Base-by-base conservation (phyloP, 2,797 vertebrate genomes). In the Alcedo atthis region DNA sequence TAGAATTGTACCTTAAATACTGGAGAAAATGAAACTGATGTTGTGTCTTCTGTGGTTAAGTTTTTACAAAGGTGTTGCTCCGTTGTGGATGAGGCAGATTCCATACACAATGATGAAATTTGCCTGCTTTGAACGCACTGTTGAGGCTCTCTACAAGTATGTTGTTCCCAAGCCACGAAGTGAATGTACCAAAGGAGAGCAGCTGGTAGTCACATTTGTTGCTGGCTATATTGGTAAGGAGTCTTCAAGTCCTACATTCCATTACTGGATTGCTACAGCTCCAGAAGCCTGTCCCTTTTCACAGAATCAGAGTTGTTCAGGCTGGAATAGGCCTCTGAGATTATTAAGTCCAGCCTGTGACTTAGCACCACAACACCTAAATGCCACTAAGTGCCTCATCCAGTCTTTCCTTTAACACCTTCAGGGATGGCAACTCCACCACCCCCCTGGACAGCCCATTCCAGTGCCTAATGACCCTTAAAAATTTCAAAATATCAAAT, bases 61-160 rank as follows among this genome's bases (percentile, higher is more conserved):
- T 54, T 99, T 99, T 98, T 99, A 99, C 93, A 99, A 99, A 94
- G 99, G 99, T 15, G 98, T 99, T 95, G 98, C 98, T 26, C 99
- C 99, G 3, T 98, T 99, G 25, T 99, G 99, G 99, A 99, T 99
- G 99, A 99, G 99, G 71, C 99, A 99, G 98, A 99, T 99, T 92
- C 99, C 99, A 18, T 99, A 99, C 96, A 99, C 99, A 84, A 99
- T 99, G 99, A 99, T 99, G 99, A 99, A 99, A 95, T 99, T 99
- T 13, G 98, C 99, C 94, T 99, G 99, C 97, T 99, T 99, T 76
- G 99, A 99, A 96, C 98, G 99, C 54, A 99, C 99, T 2, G 99
- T 99, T 87, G 99, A 99, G 98, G 15, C 98, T 79, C 98, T 99
- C 66, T 99, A 99, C 96, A 99, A 99, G 94, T 98, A 98, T 0